Percentiles rank a stretch among this genome's conserved stretches.
These are phyloP conservation scores for Coilia nasus DNA, from an alignment of 2,797 vertebrate genomes.

Conservation along the genomic window DNA sequence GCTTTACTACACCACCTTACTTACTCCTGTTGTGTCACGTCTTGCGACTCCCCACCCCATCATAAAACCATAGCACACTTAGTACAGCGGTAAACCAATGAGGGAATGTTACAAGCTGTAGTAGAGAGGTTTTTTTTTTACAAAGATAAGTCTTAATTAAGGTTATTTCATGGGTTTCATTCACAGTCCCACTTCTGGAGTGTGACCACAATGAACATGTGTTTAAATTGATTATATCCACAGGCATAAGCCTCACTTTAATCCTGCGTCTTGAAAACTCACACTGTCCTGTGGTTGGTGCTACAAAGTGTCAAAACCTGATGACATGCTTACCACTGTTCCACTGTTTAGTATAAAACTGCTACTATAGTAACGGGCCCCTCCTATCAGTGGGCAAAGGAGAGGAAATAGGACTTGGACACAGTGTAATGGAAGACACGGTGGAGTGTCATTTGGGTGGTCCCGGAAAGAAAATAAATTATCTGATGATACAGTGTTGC, in stretches of 20 bases:
- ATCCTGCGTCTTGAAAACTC: not conserved
- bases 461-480: not conserved
- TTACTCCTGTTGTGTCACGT: not conserved
- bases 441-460: not conserved
- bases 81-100: not conserved
- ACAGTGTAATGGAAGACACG: conserved; percentile 5
- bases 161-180: not conserved
- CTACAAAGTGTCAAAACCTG: not conserved
- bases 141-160: not conserved
- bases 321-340: not conserved
- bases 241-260: not conserved
- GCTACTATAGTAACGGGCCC: conserved; percentile 12
- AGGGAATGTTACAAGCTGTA: not conserved
- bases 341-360: not conserved
- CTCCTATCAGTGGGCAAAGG: not conserved
- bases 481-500: not conserved
- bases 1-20: not conserved
- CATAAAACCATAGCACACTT: not conserved
- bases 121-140: not conserved
- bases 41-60: not conserved
- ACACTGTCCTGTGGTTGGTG: not conserved
- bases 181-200: not conserved
- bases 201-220: not conserved
- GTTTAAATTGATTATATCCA: not conserved
- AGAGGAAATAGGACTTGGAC: conserved; percentile 1